Base-by-base conservation (phyloP, 1,140 invertebrate genomes). In the Streblospio benedicti region DNA sequence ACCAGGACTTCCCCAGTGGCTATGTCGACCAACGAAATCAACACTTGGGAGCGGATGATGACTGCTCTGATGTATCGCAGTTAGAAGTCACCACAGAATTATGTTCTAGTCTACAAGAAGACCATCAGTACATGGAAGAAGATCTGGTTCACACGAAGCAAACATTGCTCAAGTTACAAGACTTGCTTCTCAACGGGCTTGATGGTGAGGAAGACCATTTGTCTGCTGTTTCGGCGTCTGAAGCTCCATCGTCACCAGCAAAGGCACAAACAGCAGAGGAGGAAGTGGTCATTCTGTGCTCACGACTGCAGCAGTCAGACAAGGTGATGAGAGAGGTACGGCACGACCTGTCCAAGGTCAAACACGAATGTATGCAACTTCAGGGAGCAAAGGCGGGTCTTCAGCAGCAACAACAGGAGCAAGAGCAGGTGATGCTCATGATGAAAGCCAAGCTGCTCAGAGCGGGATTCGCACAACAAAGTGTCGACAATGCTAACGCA, bases 331-430 rank as follows among this genome's bases (percentile, higher is more conserved):
- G 62, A 25, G 63, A 67, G 38, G 50, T 69, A 44, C 54, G 67
- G 20, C 64, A 67, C 30, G 67, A 73, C n/a, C 47, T 71, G 47
- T 67, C 63, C 9, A 62, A 59, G 30, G 62, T 66, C 0, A 71
- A 68, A 45, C 66, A 69, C 35, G 71, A 73, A 32, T 70, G 67
- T 62, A 59, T 70, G 53, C 64, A 69, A 33, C 60, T 73, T 33
- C 67, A 73, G 44, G 71, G 70, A 9, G 66, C 62, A n/a, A 69
- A 69, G 67, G 71, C 71, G 64, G 70, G 68, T 14, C 45, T 76
- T 49, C 66, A 69, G 49, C 68, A 70, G 31, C 60, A 69, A 44
- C 57, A 72, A 45, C 41, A 59, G 6, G 70, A 74, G 45, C 71
- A 76, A 49, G 71, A 76, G 35, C 59, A 60, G n/a, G 50, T 62